Percentiles rank a stretch among this genome's conserved stretches.
phyloP scores from a whole-genome alignment of 2,888 invertebrate species.

The Ctena decussata region DNA sequence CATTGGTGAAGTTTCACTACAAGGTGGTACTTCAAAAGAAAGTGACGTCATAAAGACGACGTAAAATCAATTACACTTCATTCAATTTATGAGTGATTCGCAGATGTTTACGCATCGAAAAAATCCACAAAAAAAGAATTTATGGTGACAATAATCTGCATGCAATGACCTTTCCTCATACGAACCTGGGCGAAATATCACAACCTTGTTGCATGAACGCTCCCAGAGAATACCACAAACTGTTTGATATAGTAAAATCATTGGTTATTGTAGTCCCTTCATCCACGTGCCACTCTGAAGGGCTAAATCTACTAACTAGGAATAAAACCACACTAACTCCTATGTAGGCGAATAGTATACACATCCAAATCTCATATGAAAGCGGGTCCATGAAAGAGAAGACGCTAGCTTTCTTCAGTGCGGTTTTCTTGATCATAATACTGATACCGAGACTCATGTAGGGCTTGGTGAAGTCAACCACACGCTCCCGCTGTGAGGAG shows the following conservation, averaged over 20 bases:
- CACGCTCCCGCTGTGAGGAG: slow-evolving; percentile 96
- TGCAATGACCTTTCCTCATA: too few species aligned
- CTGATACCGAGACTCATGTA: slow-evolving; percentile 99
- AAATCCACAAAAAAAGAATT: too few species aligned
- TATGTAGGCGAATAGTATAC: slow-evolving; percentile 94
- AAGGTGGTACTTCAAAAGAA: too few species aligned
- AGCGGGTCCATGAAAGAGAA: slow-evolving; percentile 99
- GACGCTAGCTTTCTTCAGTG: slow-evolving; percentile 96
- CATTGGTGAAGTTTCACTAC: too few species aligned
- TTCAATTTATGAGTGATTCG: too few species aligned
- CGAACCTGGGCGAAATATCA: slow-evolving; percentile 97
- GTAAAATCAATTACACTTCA: too few species aligned
- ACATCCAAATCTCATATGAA: slow-evolving; percentile 99
- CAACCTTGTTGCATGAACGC: slow-evolving; percentile 99
- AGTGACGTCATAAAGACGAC: too few species aligned
- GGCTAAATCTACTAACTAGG: slow-evolving; percentile 98
- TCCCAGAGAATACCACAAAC: slow-evolving; percentile 98
- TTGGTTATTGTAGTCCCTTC: slow-evolving; percentile 80
- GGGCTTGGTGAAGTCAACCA: slow-evolving; percentile 99
- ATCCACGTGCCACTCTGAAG: slow-evolving; percentile 95
- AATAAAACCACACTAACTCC: slow-evolving; percentile 99
- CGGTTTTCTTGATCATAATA: slow-evolving; percentile 97
- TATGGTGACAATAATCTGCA: too few species aligned
- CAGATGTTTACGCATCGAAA: too few species aligned
- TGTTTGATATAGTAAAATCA: slow-evolving; percentile 96